phyloP scores from a whole-genome alignment of 2,113 vertebrate genomes.

The Marmota monax region DNA sequence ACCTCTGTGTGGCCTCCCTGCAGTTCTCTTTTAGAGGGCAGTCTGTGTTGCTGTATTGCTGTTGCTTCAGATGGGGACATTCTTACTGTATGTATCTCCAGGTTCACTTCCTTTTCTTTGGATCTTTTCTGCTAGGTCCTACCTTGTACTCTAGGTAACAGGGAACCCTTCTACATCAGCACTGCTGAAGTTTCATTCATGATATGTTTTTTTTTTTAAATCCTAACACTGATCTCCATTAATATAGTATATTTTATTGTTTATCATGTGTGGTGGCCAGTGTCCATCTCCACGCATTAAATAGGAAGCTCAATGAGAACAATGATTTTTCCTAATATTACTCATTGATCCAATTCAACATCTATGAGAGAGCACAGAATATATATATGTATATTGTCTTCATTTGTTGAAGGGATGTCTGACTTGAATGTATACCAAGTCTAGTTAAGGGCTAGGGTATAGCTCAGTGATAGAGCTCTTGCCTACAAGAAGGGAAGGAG shows the following conservation, averaged over 20 bases:
- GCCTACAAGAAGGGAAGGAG: no score
- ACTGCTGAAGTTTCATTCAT: neutral
- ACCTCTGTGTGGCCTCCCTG: fast-evolving
- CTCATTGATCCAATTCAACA: neutral
- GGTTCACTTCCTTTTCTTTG: neutral
- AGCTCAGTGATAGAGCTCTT: no score
- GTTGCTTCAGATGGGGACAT: neutral
- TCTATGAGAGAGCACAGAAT: neutral
- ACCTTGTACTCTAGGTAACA: fast-evolving
- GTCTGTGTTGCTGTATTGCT: neutral
- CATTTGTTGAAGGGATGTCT: neutral
- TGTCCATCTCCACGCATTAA: neutral
- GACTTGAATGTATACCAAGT: neutral
- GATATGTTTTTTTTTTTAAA: neutral
- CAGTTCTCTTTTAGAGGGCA: neutral
- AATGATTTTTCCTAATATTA: neutral
- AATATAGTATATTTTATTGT: neutral
- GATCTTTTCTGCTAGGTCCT: neutral
- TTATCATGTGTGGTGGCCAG: neutral
- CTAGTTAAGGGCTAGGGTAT: neutral
- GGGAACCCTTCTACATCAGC: no score
- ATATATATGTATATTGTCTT: neutral
- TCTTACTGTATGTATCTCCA: no score
- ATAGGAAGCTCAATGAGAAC: neutral
- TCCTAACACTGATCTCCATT: neutral